Evolutionary conservation across 2,797 vertebrate genomes (phyloP).

Genomic region (Scyliorhinus canicula): DNA sequence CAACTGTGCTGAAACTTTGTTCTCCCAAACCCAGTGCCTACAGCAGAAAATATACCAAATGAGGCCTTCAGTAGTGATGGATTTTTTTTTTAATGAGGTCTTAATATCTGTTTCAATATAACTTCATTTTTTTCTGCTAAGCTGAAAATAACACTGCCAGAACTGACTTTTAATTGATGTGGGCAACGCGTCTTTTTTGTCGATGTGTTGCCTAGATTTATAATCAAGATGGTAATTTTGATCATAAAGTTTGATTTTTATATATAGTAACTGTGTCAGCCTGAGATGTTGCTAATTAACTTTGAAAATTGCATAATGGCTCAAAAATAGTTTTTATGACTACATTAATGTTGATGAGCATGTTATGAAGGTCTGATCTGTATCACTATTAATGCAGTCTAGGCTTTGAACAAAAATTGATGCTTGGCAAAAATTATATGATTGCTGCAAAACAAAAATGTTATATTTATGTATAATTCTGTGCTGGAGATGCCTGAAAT

Average conservation of each 20-base stretch:
- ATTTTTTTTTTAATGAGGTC: background rate
- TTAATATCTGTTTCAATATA: slow-evolving; percentile 15
- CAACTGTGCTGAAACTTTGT: background rate
- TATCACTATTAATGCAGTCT: background rate
- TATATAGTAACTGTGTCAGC: background rate
- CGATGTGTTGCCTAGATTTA: background rate
- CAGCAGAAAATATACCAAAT: background rate
- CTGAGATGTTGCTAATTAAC: slow-evolving; percentile 24
- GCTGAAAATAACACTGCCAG: background rate
- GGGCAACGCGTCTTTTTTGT: background rate
- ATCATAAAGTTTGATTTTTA: background rate
- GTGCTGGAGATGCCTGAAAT: background rate
- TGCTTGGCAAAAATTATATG: background rate
- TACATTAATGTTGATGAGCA: background rate
- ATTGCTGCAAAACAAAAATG: background rate
- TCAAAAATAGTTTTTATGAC: background rate
- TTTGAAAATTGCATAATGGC: slow-evolving; percentile 23
- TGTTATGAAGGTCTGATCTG: background rate
- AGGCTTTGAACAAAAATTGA: background rate
- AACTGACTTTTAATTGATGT: slow-evolving; percentile 12
- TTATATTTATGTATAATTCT: slow-evolving; percentile 5
- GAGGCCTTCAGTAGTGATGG: background rate
- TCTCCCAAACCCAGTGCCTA: background rate
- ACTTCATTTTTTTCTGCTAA: background rate
- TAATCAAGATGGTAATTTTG: slow-evolving; percentile 6